Evolutionary conservation across 2,113 vertebrate species (phyloP), one percentile per base, ranked within the genome.

Genomic region (Macrotus californicus): DNA sequence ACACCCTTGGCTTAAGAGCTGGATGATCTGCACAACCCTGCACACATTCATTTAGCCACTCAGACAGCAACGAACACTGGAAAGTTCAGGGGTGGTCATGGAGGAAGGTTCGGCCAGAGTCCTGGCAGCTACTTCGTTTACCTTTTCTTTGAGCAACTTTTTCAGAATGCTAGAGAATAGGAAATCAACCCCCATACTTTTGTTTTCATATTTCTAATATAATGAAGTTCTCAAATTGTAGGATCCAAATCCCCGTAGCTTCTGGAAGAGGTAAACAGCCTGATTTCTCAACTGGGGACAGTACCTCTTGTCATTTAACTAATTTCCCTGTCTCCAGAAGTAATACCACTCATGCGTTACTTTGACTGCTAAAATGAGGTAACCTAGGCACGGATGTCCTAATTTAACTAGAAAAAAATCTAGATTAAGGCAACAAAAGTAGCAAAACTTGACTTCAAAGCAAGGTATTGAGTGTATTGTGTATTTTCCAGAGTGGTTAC

Each of bases 141-240:
- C 39, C 15, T 73, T 73, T 67, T 83, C 29, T 93, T 64, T 91
- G 86, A 88, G 21, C 41, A 36, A 76, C 69, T 94, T 95, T 95
- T n/a, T 64, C 75, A 94, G 59, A 84, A 66, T 84, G 36, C 11
- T 72, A 70, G 90, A 56, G 79, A 72, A 41, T 4, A 46, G n/a
- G 12, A 88, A 89, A 67, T 84, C 5, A 39, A 12, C 16, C 8
- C 12, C 24, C 29, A 13, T 0, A 26, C 1, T 52, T 41, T 89
- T 50, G 21, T 41, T 29, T n/a, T 18, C 3, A 14, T 18, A 48
- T 70, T 80, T 96, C 18, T 92, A 41, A 61, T 13, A 22, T 75
- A 75, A 89, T 48, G 19, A 83, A 81, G 13, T 91, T 67, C 31
- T 92, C 14, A 91, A 69, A 54, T 69, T 48, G 3, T 67, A 84